A percentile compares a stretch with the other conserved stretches of the same genome.
These are phyloP conservation scores for Pogoniulus pusillus DNA, from an alignment of 2,797 vertebrate genomes.

Conservation along the genomic window DNA sequence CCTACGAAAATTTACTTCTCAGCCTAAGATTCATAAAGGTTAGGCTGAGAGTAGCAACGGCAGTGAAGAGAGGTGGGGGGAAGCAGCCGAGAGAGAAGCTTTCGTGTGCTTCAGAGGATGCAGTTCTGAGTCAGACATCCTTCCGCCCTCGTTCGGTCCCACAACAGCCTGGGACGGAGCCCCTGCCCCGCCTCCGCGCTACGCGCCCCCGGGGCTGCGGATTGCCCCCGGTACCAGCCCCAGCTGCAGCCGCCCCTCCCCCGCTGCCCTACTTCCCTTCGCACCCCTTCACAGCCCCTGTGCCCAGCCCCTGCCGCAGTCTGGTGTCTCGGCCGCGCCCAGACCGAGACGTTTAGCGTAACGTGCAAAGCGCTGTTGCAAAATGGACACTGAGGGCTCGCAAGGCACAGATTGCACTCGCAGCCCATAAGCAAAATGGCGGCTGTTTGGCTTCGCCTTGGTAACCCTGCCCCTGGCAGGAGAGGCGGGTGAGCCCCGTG, in stretches of 20 bases:
- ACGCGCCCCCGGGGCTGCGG: slow-evolving; percentile 22
- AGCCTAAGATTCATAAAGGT: not conserved
- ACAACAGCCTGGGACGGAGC: not conserved
- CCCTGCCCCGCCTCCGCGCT: slow-evolving; percentile 41
- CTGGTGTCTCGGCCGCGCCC: slow-evolving; percentile 28
- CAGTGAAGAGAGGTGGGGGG: not conserved
- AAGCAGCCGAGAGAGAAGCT: not conserved
- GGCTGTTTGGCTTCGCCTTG: slow-evolving; percentile 76
- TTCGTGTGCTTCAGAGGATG: not conserved
- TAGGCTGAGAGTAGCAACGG: not conserved
- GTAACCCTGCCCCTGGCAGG: slow-evolving; percentile 87
- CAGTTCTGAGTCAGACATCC: slow-evolving; percentile 41
- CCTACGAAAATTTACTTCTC: not conserved
- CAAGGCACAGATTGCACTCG: not conserved
- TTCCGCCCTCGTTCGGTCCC: not conserved
- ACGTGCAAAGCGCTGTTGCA: not conserved
- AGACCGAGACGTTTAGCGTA: not conserved
- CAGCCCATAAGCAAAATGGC: slow-evolving; percentile 82
- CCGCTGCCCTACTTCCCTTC: not conserved
- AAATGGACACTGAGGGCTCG: slow-evolving; percentile 51
- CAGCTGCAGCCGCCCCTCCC: slow-evolving; percentile 17
- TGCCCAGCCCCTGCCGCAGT: slow-evolving; percentile 10
- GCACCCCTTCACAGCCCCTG: not conserved
- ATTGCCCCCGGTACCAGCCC: slow-evolving; percentile 22
- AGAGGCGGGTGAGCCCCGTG: slow-evolving; percentile 86